Conservation (phyloP, 1,140 invertebrate species). For the Carposina sasakii region DNA sequence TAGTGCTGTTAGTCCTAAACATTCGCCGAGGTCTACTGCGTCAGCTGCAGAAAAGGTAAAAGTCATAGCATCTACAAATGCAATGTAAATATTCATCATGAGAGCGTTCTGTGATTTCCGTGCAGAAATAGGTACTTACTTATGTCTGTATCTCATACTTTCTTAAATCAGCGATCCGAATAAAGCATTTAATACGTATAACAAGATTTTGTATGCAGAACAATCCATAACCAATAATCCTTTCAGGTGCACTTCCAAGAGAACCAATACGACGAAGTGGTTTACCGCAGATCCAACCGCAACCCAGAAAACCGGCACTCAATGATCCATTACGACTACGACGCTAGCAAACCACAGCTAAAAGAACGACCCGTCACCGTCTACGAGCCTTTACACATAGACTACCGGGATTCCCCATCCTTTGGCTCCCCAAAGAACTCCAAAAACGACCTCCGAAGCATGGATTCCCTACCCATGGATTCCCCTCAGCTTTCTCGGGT, state of each 20-base stretch:
- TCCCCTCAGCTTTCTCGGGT: conserved; percentile 67
- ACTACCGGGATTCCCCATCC: conserved; percentile 57
- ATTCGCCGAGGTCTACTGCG: conserved; percentile 45
- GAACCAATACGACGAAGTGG: conserved; percentile 42
- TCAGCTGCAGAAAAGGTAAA: conserved; percentile 50
- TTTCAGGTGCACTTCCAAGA: conserved; percentile 67
- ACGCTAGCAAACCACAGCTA: conserved; percentile 48
- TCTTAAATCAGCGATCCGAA: too few species aligned
- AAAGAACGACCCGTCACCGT: conserved; percentile 59
- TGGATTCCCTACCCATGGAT: conserved; percentile 71
- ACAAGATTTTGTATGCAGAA: too few species aligned
- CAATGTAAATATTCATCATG: too few species aligned
- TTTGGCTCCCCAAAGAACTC: conserved; percentile 60
- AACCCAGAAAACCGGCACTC: conserved; percentile 61
- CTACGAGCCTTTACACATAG: conserved; percentile 52
- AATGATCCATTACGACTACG: conserved; percentile 67
- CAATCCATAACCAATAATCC: neutral
- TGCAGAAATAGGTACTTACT: too few species aligned
- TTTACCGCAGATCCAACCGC: conserved; percentile 48
- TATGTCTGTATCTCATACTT: too few species aligned
- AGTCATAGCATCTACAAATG: conserved; percentile 1
- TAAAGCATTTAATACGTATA: too few species aligned
- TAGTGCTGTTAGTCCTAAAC: conserved; percentile 67
- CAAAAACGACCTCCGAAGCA: conserved; percentile 59
- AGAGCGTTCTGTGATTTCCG: too few species aligned